phyloP scores from a whole-genome alignment of 2,888 invertebrate species.

The Malacosoma neustria region DNA sequence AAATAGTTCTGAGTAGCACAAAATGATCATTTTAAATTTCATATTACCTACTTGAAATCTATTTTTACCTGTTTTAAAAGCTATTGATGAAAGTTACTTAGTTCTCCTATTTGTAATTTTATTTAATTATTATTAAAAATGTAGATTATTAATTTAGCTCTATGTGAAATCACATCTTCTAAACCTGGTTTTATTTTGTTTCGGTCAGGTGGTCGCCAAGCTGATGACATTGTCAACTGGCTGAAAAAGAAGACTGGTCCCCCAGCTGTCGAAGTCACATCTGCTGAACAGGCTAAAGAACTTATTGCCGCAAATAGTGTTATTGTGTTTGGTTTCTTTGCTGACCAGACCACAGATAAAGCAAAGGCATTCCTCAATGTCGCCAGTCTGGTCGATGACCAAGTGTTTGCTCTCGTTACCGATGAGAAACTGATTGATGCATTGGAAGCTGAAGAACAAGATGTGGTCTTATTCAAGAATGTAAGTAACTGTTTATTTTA shows the following conservation, averaged over 20 bases:
- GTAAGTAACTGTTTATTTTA: slow-evolving; percentile 59
- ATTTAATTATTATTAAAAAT: no score
- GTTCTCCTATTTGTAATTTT: no score
- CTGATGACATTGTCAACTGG: slow-evolving; percentile 95
- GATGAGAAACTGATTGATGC: slow-evolving; percentile 86
- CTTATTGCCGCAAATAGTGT: slow-evolving; percentile 88
- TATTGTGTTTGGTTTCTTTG: slow-evolving; percentile 93
- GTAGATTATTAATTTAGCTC: no score
- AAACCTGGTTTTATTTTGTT: no score
- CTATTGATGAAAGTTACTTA: no score
- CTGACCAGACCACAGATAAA: slow-evolving; percentile 82
- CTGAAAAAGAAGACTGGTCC: slow-evolving; percentile 98
- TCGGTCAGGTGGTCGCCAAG: slow-evolving; percentile 93
- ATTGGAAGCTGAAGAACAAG: slow-evolving; percentile 85
- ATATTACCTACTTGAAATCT: no score
- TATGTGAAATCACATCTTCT: no score
- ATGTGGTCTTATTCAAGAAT: slow-evolving; percentile 93
- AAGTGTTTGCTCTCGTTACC: slow-evolving; percentile 90
- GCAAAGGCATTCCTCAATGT: slow-evolving; percentile 90
- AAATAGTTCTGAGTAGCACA: no score
- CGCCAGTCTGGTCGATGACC: slow-evolving; percentile 89
- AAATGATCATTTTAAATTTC: no score
- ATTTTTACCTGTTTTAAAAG: no score
- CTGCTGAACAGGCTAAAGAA: slow-evolving; percentile 87
- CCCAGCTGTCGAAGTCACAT: slow-evolving; percentile 85